Base-by-base conservation (phyloP, 2,113 vertebrate species). In the Ondatra zibethicus region DNA sequence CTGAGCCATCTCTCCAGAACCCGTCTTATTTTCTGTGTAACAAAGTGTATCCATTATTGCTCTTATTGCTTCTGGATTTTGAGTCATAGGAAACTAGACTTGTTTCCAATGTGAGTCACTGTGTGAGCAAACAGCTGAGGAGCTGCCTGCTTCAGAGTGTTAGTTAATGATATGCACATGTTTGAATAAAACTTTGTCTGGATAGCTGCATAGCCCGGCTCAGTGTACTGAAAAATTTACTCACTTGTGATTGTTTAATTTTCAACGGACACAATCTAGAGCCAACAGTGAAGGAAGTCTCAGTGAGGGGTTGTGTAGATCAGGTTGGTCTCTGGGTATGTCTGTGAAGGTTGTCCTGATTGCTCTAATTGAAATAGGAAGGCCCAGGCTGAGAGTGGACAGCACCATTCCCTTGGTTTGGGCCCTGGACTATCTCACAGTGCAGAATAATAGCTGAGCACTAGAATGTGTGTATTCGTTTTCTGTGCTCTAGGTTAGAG, bases 71-170 rank as follows among this genome's bases (percentile, higher is more conserved):
- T 77, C 88, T 77, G 61, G 72, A 33, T 52, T 88, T 87, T 91
- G 88, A 86, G 88, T 95, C 88, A 91, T 85, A 65, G 66, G 70
- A 86, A 86, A 47, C 63, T 45, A 68, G 70, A 94, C 66, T 61
- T 91, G 81, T 86, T 92, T 87, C 63, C 45, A n/a, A 12, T 52
- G 45, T 47, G 52, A 92, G 63, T 95, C 52, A 33, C 9, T 63
- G 65, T 61, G 65, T 86, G 65, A 65, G 75, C 58, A 84, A 73
- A 73, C 92, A 63, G 50, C 52, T 14, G 36, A 88, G 45, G 82
- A 42, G 42, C 25, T 91, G 72, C 36, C 50, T 72, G 36, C 73
- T 82, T 81, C 33, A 16, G 52, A 42, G 13, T 45, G 66, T 72
- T 36, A 29, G 39, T 52, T 87, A 42, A 90, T 63, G 47, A 72